These are phyloP conservation scores for Archaeoteleia sp. DNA, from an alignment of 2,888 invertebrate species.

Conservation along the genomic window DNA sequence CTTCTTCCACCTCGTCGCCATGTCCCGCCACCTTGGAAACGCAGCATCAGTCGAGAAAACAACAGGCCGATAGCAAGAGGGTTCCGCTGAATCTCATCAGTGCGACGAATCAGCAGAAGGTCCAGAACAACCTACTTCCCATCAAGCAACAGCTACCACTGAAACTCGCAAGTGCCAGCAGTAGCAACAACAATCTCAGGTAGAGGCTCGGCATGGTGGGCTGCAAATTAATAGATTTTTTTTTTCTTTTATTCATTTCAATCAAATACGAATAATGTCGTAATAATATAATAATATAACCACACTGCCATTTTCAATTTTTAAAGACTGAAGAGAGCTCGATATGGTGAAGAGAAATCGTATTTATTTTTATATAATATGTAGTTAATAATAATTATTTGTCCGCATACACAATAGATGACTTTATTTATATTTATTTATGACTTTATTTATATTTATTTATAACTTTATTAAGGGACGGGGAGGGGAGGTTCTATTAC, in stretches of 20 bases:
- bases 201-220: slow-evolving; percentile 49
- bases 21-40: slow-evolving; percentile 3
- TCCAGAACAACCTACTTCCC: slow-evolving; percentile 77
- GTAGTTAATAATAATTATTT: too few species aligned
- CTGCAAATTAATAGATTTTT: slow-evolving; percentile 12
- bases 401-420: too few species aligned
- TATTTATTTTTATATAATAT: too few species aligned
- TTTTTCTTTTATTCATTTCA: slow-evolving; percentile 15
- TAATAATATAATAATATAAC: not conserved
- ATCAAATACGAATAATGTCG: not conserved
- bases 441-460: too few species aligned
- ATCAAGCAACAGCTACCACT: slow-evolving; percentile 93
- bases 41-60: slow-evolving; percentile 65
- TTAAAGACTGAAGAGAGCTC: too few species aligned
- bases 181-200: slow-evolving; percentile 70
- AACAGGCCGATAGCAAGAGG: slow-evolving; percentile 74
- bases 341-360: too few species aligned
- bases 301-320: too few species aligned
- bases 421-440: too few species aligned
- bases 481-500: too few species aligned
- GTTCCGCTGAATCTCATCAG: slow-evolving; percentile 85
- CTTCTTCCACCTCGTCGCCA: slow-evolving; percentile 17
- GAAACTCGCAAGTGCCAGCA: slow-evolving; percentile 84
- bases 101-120: slow-evolving; percentile 87
- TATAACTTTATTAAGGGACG: too few species aligned